phyloP scores from a whole-genome alignment of 2,888 invertebrate species.

The Galeopsomyia nigrocyanea region DNA sequence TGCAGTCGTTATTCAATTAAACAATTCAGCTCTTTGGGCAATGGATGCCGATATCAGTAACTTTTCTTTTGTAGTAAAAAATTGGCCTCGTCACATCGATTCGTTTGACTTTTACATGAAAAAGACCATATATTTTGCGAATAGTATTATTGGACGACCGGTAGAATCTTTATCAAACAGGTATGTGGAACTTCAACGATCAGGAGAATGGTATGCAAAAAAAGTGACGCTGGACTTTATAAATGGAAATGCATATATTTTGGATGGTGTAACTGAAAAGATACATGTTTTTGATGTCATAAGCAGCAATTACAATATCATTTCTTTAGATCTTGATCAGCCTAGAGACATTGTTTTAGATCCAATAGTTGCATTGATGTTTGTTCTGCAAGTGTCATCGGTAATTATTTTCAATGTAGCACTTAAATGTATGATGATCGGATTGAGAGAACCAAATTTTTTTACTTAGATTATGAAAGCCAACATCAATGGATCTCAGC shows the following conservation, averaged over 20 bases:
- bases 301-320: neutral
- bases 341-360: slow-evolving; percentile 3
- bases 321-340: neutral
- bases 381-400: slow-evolving; percentile 2
- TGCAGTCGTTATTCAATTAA: neutral
- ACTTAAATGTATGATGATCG: no score
- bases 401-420: slow-evolving; percentile 1
- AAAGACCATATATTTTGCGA: slow-evolving; percentile 6
- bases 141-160: neutral
- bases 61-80: neutral
- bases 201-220: neutral
- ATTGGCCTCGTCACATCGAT: neutral
- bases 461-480: slow-evolving; percentile 13
- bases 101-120: slow-evolving; percentile 4
- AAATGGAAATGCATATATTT: neutral
- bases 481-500: slow-evolving; percentile 6
- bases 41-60: neutral
- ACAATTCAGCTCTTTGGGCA: slow-evolving; percentile 7
- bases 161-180: neutral
- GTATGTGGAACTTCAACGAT: neutral
- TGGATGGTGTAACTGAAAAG: neutral
- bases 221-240: neutral
- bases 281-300: slow-evolving; percentile 3
- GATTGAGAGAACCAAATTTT: neutral
- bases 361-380: slow-evolving; percentile 1